phyloP scores from a whole-genome alignment of 2,113 vertebrate species.

The Arothron firmamentum region DNA sequence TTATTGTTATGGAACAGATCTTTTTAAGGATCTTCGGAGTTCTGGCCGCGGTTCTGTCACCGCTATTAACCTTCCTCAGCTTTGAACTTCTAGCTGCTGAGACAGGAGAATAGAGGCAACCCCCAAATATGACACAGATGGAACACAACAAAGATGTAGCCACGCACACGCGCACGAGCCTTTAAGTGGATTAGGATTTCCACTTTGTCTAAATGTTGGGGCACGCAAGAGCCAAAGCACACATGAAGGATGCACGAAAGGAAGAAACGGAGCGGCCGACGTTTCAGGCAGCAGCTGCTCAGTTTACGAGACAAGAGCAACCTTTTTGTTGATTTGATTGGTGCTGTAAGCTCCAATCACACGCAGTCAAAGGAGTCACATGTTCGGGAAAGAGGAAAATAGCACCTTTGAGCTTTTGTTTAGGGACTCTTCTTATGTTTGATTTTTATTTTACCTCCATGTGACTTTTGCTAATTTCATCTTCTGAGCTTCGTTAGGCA shows the following conservation, averaged over 20 bases:
- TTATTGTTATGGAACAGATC: constrained; percentile 59
- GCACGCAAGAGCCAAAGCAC: no score
- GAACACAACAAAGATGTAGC: constrained; percentile 36
- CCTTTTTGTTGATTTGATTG: no score
- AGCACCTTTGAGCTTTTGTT: constrained; percentile 13
- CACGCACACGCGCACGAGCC: constrained; percentile 13
- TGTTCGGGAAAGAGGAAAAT: no score
- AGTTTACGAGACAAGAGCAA: no score
- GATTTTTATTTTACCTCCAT: constrained; percentile 7
- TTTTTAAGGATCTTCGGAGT: constrained; percentile 39
- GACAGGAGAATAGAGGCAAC: constrained; percentile 16
- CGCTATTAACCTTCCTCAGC: constrained; percentile 59
- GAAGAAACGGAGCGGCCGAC: no score
- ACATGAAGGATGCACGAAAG: no score
- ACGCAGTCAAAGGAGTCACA: no score
- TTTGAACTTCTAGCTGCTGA: constrained; percentile 40
- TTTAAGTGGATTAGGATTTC: constrained; percentile 48
- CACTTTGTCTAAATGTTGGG: neutral
- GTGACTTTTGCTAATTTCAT: constrained; percentile 20
- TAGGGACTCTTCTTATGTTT: constrained; percentile 25
- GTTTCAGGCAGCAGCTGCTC: no score
- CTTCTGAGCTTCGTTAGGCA: constrained; percentile 17
- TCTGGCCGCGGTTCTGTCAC: constrained; percentile 35
- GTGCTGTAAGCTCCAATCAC: no score
- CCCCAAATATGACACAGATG: constrained; percentile 8